Percentiles rank a stretch among this genome's conserved stretches.
Conservation (phyloP, 2,113 vertebrate species). For the Saguinus midas region DNA sequence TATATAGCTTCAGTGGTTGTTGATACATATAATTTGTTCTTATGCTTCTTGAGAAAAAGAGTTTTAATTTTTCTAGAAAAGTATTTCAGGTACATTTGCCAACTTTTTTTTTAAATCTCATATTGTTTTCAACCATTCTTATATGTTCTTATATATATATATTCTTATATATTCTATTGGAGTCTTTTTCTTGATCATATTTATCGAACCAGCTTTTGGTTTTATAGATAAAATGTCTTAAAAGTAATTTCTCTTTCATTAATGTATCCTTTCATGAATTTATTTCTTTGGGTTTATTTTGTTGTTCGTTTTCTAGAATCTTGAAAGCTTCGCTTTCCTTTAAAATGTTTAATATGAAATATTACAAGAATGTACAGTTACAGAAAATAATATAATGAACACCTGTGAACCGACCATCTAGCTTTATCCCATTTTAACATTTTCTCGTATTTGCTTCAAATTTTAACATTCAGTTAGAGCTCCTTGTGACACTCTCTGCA, state of each 20-base stretch:
- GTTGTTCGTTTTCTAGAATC: not conserved
- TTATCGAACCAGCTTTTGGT: conserved; percentile 8
- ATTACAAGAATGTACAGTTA: not conserved
- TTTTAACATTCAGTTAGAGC: not conserved
- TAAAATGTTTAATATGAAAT: not conserved
- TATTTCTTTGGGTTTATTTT: not conserved
- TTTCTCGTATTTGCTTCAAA: not conserved
- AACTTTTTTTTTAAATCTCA: not conserved
- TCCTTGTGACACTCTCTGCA: not conserved
- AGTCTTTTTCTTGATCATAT: not conserved
- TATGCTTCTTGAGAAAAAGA: not conserved
- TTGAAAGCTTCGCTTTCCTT: conserved; percentile 17
- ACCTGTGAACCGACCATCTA: not conserved
- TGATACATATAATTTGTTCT: not conserved
- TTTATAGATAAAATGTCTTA: not conserved
- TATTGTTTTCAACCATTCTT: not conserved
- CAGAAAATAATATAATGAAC: not conserved
- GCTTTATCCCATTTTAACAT: not conserved
- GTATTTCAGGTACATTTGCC: not conserved
- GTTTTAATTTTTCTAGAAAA: not conserved
- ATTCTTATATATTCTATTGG: not conserved
- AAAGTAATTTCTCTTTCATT: not conserved
- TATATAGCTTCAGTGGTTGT: not conserved
- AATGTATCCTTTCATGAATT: not conserved
- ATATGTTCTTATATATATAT: not conserved